phyloP scores from a whole-genome alignment of 1,140 invertebrate genomes.

The Temnothorax longispinosus region DNA sequence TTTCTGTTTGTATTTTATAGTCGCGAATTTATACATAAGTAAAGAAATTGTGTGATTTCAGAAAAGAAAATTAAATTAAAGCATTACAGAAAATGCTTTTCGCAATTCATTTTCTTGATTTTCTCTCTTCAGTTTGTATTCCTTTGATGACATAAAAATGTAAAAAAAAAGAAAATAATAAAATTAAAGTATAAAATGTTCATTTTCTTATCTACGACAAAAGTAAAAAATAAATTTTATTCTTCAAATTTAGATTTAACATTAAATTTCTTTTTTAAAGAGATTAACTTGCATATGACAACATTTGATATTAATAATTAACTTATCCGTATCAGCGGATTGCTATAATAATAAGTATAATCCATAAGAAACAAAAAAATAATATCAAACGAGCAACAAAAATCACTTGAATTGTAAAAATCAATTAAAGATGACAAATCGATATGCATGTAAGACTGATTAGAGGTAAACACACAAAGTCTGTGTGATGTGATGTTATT shows the following conservation, averaged over 20 bases:
- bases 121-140: not conserved
- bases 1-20: not conserved
- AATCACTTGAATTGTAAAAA: not conserved
- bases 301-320: not conserved
- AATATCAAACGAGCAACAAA: not conserved
- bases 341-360: not conserved
- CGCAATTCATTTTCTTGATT: not conserved
- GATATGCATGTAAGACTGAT: not conserved
- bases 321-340: not conserved
- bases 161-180: not conserved
- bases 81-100: not conserved
- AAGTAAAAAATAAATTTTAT: not conserved
- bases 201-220: not conserved
- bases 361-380: not conserved
- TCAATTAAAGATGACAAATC: not conserved
- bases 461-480: not conserved
- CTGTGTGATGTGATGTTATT: not conserved
- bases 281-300: not conserved
- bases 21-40: not conserved
- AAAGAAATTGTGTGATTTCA: not conserved
- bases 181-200: slow-evolving; percentile 3
- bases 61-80: not conserved
- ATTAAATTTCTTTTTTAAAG: not conserved
- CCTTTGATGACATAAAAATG: not conserved
- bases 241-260: not conserved